These are phyloP conservation scores for Chaenocephalus aceratus DNA, from an alignment of 2,113 vertebrate genomes.

Conservation along the genomic window DNA sequence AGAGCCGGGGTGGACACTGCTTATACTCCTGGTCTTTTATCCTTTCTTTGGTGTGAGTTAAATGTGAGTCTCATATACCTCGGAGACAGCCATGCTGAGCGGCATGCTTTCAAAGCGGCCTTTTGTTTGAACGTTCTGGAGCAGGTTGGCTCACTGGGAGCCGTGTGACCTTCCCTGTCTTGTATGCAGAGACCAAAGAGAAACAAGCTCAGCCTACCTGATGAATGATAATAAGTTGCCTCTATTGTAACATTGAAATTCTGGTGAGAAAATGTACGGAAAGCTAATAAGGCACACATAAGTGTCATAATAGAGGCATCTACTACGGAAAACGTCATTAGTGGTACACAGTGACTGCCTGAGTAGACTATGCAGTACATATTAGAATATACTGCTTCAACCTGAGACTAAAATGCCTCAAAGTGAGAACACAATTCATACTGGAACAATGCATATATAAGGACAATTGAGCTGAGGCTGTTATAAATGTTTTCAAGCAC, in stretches of 20 bases:
- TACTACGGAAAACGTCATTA: constrained; percentile 54
- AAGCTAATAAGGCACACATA: constrained; percentile 53
- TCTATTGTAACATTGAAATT: constrained; percentile 59
- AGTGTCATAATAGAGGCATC: constrained; percentile 40
- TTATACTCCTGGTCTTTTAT: constrained; percentile 19
- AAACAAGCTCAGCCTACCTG: constrained; percentile 63
- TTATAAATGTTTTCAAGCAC: constrained; percentile 29
- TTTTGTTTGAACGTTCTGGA: constrained; percentile 67
- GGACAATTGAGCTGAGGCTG: neutral
- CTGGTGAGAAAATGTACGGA: constrained; percentile 52
- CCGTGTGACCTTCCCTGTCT: constrained; percentile 70
- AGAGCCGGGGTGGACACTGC: neutral
- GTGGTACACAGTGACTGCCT: constrained; percentile 12
- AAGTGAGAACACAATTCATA: neutral
- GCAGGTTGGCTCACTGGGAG: constrained; percentile 53
- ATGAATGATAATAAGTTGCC: constrained; percentile 70
- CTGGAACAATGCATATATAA: neutral
- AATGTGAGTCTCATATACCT: constrained; percentile 35
- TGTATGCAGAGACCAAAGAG: constrained; percentile 48
- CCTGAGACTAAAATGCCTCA: neutral
- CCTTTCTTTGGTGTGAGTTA: constrained; percentile 33
- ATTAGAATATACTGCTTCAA: constrained; percentile 5
- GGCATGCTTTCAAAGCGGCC: constrained; percentile 28
- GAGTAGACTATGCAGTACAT: constrained; percentile 14
- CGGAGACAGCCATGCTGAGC: constrained; percentile 17